These are phyloP conservation scores for Oryzias curvinotus DNA, from an alignment of 2,113 vertebrate genomes.

Conservation along the genomic window DNA sequence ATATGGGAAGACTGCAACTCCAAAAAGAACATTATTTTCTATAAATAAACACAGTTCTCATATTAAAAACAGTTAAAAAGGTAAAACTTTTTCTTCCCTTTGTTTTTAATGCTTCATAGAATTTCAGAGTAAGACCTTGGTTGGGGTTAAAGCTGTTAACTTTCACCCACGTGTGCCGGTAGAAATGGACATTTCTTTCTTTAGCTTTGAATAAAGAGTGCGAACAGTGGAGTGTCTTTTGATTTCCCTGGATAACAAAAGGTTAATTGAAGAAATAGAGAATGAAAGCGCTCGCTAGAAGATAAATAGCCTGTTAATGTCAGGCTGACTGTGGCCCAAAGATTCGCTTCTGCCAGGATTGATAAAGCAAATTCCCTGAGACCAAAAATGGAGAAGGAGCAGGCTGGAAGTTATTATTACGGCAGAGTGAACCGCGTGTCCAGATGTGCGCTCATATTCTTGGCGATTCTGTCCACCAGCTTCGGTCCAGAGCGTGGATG, in stretches of 20 bases:
- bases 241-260: conserved; percentile 59
- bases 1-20: too few relatives aligned
- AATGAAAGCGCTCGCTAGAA: conserved; percentile 42
- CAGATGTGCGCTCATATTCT: conserved; percentile 14
- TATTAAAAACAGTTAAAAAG: too few relatives aligned
- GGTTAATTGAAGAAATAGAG: conserved; percentile 50
- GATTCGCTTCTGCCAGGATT: conserved; percentile 30
- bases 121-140: too few relatives aligned
- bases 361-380: conserved; percentile 30
- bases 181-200: too few relatives aligned
- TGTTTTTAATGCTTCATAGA: too few relatives aligned
- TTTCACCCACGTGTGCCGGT: too few relatives aligned
- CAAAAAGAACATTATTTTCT: too few relatives aligned
- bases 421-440: conserved; percentile 7
- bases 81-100: too few relatives aligned
- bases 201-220: too few relatives aligned
- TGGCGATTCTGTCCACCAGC: conserved; percentile 12
- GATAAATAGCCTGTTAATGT: conserved; percentile 58
- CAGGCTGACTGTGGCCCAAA: conserved; percentile 23
- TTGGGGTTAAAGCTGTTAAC: too few relatives aligned
- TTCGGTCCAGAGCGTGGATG: conserved; percentile 6
- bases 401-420: conserved; percentile 17
- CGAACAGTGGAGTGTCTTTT: conserved; percentile 19
- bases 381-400: conserved; percentile 17
- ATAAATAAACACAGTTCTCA: too few relatives aligned